These are phyloP conservation scores for Aythya baeri DNA, from an alignment of 2,113 vertebrate genomes.

Conservation along the genomic window DNA sequence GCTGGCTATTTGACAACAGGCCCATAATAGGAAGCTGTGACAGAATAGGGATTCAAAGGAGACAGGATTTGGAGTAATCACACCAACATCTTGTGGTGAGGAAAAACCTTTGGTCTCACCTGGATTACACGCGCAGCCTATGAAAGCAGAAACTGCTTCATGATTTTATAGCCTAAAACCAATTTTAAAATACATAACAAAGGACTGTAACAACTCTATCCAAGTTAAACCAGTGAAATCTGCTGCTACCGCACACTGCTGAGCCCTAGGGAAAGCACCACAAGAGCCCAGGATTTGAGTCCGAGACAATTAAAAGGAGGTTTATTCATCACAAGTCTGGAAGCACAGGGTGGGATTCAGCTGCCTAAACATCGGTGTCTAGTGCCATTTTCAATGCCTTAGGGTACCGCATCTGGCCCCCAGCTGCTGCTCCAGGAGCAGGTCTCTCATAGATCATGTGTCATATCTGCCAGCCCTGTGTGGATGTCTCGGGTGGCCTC, in stretches of 20 bases:
- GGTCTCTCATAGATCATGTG: constrained; percentile 31
- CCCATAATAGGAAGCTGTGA: not conserved
- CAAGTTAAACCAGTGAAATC: constrained; percentile 58
- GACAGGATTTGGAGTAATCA: constrained; percentile 49
- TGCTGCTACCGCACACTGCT: constrained; percentile 14
- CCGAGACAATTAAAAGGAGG: constrained; percentile 18
- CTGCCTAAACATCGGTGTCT: constrained; percentile 43
- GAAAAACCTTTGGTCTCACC: constrained; percentile 59
- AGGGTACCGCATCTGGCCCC: constrained; percentile 12
- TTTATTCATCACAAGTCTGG: constrained; percentile 57
- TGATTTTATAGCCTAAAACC: constrained; percentile 61
- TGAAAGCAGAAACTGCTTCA: constrained; percentile 52
- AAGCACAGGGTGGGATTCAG: constrained; percentile 57
- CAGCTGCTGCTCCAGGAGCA: constrained; percentile 49
- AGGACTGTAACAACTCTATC: constrained; percentile 55
- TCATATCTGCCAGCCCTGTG: constrained; percentile 18
- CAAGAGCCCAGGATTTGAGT: constrained; percentile 54
- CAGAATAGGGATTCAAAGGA: constrained; percentile 36
- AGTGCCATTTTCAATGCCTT: constrained; percentile 51
- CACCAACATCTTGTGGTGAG: constrained; percentile 50
- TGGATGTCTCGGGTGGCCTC: constrained; percentile 15
- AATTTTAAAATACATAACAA: constrained; percentile 58
- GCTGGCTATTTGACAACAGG: constrained; percentile 23
- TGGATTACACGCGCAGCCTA: not conserved
- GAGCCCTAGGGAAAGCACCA: constrained; percentile 63